phyloP scores from a whole-genome alignment of 2,888 invertebrate species.

The Autographa gamma region DNA sequence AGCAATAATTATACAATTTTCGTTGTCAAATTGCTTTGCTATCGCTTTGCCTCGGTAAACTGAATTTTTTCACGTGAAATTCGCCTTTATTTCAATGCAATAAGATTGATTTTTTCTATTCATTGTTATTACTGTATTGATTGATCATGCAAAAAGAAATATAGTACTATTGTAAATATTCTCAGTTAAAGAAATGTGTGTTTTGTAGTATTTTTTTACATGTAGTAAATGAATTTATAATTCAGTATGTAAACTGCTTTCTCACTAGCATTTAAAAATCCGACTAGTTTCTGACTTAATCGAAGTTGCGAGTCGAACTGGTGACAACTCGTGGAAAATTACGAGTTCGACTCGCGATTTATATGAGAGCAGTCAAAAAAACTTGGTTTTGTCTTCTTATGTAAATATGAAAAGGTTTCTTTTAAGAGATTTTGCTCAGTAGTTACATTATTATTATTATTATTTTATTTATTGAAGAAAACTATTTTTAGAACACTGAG shows the following conservation, averaged over 20 bases:
- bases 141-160: not conserved
- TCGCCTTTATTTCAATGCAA: not conserved
- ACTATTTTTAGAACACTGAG: no score
- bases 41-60: no score
- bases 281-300: no score
- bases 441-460: no score
- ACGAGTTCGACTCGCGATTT: not conserved
- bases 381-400: not conserved
- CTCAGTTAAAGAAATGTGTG: slow-evolving; percentile 4
- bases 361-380: not conserved
- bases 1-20: no score
- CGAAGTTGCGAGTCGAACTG: no score
- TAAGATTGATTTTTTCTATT: not conserved
- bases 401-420: no score
- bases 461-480: no score
- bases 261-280: no score
- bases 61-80: not conserved
- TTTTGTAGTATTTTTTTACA: not conserved
- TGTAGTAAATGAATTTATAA: not conserved
- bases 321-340: not conserved
- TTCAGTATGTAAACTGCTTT: not conserved
- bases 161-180: slow-evolving; percentile 44
- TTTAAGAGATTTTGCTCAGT: no score
- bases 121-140: not conserved
- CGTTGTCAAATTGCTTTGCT: no score